Evolutionary conservation across 2,113 vertebrate genomes (phyloP), one percentile per base, ranked within the genome.

Genomic region (Sapajus apella): DNA sequence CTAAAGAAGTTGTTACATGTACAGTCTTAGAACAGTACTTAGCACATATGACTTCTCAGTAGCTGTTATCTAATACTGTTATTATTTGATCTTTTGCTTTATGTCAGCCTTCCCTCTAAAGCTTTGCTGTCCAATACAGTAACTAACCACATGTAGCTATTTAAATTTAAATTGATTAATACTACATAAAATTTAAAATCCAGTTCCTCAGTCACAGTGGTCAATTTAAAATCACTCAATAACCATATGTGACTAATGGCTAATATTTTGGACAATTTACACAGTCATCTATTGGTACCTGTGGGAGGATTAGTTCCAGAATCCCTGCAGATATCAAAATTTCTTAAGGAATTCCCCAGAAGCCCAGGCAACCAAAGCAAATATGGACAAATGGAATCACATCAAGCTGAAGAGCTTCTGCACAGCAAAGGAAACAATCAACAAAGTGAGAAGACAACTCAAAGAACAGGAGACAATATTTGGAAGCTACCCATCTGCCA

Each of bases 161-260:
- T 88, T 75, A 58, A 73, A 58, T 88, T 45, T 20, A 91, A 91
- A 58, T n/a, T 82, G 37, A 43, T 91, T 92, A 73, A 61, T 83
- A 58, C 73, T 92, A 83, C 72, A 47, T 47, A 58, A 58, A 82
- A 73, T 82, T 58, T 32, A 58, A 56, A 92, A 58, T 45, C 70
- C 9, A 91, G 9, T 73, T 73, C 37, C 85, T 75, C 25, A 43
- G 37, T 43, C 50, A 87, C 50, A 56, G 68, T 27, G 32, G 37
- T 37, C n/a, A 32, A 32, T 73, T 75, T 40, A 56, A 10, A 70
- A 86, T 27, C 58, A 64, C 61, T 64, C 61, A 64, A 30, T 30
- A 64, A 30, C 27, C 61, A 14, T 64, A 64, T 64, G 61, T 64
- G 61, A 64, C 61, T 64, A 64, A 30, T 64, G 61, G 61, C 12